Evolutionary conservation across 2,113 vertebrate genomes (phyloP), one percentile per base, ranked within the genome.

Genomic region (Polyodon spathula): DNA sequence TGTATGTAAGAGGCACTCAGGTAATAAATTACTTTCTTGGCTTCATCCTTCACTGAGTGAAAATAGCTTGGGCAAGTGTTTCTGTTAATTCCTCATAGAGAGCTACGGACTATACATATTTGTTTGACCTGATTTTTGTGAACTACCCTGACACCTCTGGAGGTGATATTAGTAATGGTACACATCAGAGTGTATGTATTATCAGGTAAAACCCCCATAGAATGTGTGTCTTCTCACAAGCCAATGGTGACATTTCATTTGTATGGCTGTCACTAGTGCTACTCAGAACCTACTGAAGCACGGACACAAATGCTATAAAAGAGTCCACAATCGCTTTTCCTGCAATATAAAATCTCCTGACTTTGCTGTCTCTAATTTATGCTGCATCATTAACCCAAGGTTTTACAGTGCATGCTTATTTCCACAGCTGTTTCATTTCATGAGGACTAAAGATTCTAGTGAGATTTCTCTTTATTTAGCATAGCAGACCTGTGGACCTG

Each of bases 301-400:
- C 2, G 65, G 48, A 43, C 60, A 27, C 37, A 3, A 54, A 11
- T 27, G 60, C 48, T 4, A 44, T 54, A 61, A 48, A 58, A 43
- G 37, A 37, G 41, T 60, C 56, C 63, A 54, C 38, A 38, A 42
- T 59, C 58, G 52, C 51, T 63, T 63, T 70, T 71, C 56, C 54
- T 5, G 43, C 6, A 6, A 50, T 27, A 59, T 15, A 51, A 43
- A 68, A 74, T 70, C 60, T 65, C 59, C 57, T 10, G 68, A 66
- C 69, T 70, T 66, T 54, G 50, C 27, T 69, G 63, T 69, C 70
- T 73, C 70, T 74, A 57, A 10, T n/a, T 9, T 27, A 16, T 44
- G 44, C 58, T 3, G 58, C 3, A 7, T 4, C 16, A 40, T 11
- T 54, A 15, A 8, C 37, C 59, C 14, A 3, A 16, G 27, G 40